Evolutionary conservation across 2,113 vertebrate species (phyloP), one percentile per base, ranked within the genome.

Genomic region (Callopanchax toddi): DNA sequence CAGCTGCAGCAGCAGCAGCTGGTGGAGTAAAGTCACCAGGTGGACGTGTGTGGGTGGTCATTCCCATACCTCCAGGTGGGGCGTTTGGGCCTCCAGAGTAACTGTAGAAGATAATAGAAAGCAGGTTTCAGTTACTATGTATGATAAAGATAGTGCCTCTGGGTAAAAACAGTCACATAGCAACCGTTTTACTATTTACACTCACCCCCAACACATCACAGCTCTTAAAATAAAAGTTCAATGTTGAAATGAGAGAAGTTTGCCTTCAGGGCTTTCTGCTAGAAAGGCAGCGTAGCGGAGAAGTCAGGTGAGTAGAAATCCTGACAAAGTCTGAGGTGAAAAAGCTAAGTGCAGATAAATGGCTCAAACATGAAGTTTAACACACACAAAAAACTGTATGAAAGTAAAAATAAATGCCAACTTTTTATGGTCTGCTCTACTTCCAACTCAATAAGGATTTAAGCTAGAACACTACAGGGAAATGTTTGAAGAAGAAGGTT

Each of bases 11-110:
- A 0, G 97, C 97, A 0, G 97, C 97, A 0, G 97, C 97, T 1
- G 97, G 97, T 79, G 99, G 97, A 63, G 95, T 96, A 77, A 99
- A 99, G 84, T 99, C 97, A 6, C 95, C 94, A 0, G 96, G 90
- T 0, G 94, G 93, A 79, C 97, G 92, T 1, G 95, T 93, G 86
- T 99, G 97, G 0, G 95, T 95, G 0, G 95, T 92, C 78, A 99
- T 96, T 26, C 96, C 96, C 94, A 99, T 98, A 37, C 96, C 95
- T 23, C 94, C 93, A 22, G 80, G 88, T 0, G 96, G 95, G 6
- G 96, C 91, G 21, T 93, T 99, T 0, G 96, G 97, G 73, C 96
- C 96, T 71, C 94, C 96, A 1, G 97, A 96, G 73, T 98, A 99
- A 92, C 97, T 99, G 81, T 46, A 55, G 23, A 74, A 15, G 71